phyloP scores from a whole-genome alignment of 1,140 invertebrate genomes.

The Aradophagus sp. region DNA sequence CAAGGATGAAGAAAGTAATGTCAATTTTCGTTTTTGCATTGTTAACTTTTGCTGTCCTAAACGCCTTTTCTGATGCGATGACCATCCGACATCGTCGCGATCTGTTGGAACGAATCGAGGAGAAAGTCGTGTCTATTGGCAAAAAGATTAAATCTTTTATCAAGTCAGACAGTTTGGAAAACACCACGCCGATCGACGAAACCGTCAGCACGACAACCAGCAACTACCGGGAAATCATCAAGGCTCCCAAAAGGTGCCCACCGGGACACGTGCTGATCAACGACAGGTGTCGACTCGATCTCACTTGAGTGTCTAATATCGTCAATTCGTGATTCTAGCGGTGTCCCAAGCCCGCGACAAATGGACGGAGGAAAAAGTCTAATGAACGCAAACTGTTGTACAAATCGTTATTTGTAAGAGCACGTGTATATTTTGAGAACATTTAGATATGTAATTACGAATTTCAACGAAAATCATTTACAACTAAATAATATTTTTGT shows the following conservation, averaged over 20 bases:
- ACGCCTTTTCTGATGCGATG: background rate
- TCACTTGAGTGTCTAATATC: slow-evolving; percentile 1
- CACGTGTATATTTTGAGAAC: too few relatives aligned
- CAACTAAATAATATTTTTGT: too few relatives aligned
- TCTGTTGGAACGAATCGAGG: slow-evolving; percentile 11
- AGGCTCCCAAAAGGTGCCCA: slow-evolving; percentile 13
- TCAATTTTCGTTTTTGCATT: too few relatives aligned
- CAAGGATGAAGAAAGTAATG: too few relatives aligned
- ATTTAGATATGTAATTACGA: too few relatives aligned
- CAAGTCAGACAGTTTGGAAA: slow-evolving; percentile 3
- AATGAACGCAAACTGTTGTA: background rate
- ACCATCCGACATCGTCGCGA: slow-evolving; percentile 10
- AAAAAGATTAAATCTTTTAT: slow-evolving; percentile 14
- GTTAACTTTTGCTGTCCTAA: too few relatives aligned
- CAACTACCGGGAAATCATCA: slow-evolving; percentile 16
- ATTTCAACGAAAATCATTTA: too few relatives aligned
- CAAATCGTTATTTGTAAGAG: too few relatives aligned
- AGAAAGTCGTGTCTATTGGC: slow-evolving; percentile 12
- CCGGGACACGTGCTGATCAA: slow-evolving; percentile 18
- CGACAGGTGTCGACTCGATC: slow-evolving; percentile 22
- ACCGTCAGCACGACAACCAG: slow-evolving; percentile 6
- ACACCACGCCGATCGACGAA: slow-evolving; percentile 1
- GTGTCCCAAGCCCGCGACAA: too few relatives aligned
- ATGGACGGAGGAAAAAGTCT: too few relatives aligned
- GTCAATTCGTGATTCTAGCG: background rate